phyloP scores from a whole-genome alignment of 1,140 invertebrate genomes.

The Aphaenogaster floridana region DNA sequence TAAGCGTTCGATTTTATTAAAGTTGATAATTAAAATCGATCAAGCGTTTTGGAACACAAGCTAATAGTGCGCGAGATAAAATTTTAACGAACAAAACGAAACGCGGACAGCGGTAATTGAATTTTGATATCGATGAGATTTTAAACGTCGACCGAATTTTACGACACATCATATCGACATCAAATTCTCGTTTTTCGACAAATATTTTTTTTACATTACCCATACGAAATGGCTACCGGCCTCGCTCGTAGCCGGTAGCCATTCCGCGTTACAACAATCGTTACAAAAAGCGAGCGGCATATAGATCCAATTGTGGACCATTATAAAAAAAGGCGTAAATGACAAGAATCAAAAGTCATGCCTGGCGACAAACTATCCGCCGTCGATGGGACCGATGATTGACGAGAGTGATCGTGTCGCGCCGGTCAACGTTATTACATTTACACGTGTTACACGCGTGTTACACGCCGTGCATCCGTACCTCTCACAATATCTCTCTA shows the following conservation, averaged over 20 bases:
- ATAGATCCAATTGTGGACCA: conserved; percentile 21
- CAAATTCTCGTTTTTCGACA: conserved; percentile 35
- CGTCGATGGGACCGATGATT: conserved; percentile 54
- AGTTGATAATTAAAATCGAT: conserved; percentile 28
- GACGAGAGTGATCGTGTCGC: conserved; percentile 45
- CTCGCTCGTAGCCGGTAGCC: not conserved
- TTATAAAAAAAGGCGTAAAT: conserved; percentile 54
- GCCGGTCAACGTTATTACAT: conserved; percentile 56
- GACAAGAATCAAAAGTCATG: conserved; percentile 57
- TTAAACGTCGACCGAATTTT: conserved; percentile 61
- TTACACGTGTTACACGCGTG: conserved; percentile 57
- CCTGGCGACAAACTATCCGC: conserved; percentile 46
- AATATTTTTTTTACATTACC: conserved; percentile 14
- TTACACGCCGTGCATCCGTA: not conserved
- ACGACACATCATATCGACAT: conserved; percentile 49
- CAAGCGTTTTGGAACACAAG: not conserved
- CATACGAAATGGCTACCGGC: conserved; percentile 12
- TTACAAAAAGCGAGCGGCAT: conserved; percentile 11
- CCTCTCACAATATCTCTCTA: not conserved
- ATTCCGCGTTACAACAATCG: conserved; percentile 18
- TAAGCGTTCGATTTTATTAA: not conserved
- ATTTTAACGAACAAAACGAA: conserved; percentile 35
- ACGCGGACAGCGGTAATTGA: conserved; percentile 31
- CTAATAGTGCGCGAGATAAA: conserved; percentile 49
- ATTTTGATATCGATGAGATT: conserved; percentile 63